Percentiles rank a stretch among this genome's conserved stretches.
Evolutionary conservation across 2,113 vertebrate genomes (phyloP).

Genomic region (Pheucticus melanocephalus): DNA sequence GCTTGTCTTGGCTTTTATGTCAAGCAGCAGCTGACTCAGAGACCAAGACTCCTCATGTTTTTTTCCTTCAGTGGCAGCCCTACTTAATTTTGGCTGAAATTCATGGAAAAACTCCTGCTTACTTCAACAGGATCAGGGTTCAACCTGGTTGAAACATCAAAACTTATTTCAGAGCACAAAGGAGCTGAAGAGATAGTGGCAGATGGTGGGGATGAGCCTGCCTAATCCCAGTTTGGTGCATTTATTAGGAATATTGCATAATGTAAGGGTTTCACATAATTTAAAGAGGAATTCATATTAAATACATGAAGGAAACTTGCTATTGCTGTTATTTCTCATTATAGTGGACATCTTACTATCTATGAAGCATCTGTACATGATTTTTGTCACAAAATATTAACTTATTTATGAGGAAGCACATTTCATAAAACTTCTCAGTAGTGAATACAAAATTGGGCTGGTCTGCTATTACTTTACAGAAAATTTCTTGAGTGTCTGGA

Average conservation of each 20-base stretch:
- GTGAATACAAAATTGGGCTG: neutral
- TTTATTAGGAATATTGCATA: neutral
- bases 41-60: neutral
- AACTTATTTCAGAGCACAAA: neutral
- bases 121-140: neutral
- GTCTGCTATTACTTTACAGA: neutral
- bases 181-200: neutral
- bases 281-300: neutral
- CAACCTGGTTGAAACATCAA: neutral
- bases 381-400: neutral
- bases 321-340: neutral
- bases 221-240: neutral
- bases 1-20: rapidly evolving
- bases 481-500: neutral
- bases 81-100: neutral
- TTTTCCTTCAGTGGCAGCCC: neutral
- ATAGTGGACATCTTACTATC: neutral
- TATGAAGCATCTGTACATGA: neutral
- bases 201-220: neutral
- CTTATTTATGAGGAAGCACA: neutral
- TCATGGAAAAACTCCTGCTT: rapidly evolving
- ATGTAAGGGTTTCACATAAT: neutral
- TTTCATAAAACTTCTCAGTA: neutral
- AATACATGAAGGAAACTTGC: neutral
- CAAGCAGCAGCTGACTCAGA: neutral